Evolutionary conservation across 1,140 invertebrate species (phyloP).

Genomic region (Rhizoglyphus robini): DNA sequence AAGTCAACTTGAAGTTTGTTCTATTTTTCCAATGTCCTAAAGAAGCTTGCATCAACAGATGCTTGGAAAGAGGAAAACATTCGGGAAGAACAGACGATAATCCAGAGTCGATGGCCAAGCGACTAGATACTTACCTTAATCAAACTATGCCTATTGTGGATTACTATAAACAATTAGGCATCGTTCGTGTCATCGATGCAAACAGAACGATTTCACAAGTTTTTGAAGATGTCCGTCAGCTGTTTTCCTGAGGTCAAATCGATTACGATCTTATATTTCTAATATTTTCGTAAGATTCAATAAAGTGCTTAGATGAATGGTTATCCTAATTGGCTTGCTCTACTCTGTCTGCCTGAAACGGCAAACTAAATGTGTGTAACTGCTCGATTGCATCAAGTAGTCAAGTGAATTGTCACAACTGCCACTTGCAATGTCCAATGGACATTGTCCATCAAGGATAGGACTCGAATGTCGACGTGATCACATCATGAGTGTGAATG

Average conservation of each 20-base stretch:
- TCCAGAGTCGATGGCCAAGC: constrained; percentile 69
- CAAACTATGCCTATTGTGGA: constrained; percentile 89
- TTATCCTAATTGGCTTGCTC: too few relatives aligned
- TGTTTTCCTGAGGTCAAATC: background rate
- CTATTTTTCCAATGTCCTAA: constrained; percentile 82
- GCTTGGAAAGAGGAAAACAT: constrained; percentile 67
- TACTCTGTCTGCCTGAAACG: too few relatives aligned
- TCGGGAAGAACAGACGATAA: constrained; percentile 93
- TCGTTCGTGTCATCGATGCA: constrained; percentile 67
- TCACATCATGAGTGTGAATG: too few relatives aligned
- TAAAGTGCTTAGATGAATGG: background rate
- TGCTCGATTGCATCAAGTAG: too few relatives aligned
- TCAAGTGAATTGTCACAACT: too few relatives aligned
- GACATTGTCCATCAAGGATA: too few relatives aligned
- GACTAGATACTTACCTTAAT: constrained; percentile 63
- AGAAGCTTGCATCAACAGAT: constrained; percentile 68
- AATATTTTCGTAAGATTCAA: too few relatives aligned
- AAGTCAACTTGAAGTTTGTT: constrained; percentile 72
- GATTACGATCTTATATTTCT: too few relatives aligned
- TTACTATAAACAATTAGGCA: constrained; percentile 53
- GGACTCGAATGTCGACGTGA: too few relatives aligned
- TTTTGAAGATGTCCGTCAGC: background rate
- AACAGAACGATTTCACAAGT: constrained; percentile 26
- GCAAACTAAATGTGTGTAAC: too few relatives aligned
- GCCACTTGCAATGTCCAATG: too few relatives aligned